Conservation (phyloP, 2,888 invertebrate genomes). For the Tenthredo distinguenda region DNA sequence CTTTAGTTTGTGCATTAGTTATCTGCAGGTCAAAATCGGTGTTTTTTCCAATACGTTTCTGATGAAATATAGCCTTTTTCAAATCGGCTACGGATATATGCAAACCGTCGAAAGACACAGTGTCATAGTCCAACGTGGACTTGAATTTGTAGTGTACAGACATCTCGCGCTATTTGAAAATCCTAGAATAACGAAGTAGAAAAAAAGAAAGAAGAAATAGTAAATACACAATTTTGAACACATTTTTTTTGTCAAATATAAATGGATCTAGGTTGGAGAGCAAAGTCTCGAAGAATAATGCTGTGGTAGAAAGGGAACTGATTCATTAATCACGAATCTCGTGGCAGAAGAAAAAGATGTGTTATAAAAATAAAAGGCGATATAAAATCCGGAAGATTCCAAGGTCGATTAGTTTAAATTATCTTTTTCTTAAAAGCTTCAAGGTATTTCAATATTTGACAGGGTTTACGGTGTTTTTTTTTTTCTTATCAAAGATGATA, state of each 20-base stretch:
- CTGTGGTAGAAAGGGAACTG: background rate
- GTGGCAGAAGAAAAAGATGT: background rate
- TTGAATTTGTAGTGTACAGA: conserved; percentile 99
- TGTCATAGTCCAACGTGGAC: conserved; percentile 96
- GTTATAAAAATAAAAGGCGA: background rate
- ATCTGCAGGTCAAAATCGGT: conserved; percentile 98
- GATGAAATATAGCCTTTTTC: conserved; percentile 96
- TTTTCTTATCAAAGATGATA: background rate
- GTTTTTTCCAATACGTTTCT: conserved; percentile 95
- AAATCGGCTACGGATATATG: conserved; percentile 97
- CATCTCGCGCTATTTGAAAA: conserved; percentile 79
- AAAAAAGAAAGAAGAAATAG: background rate
- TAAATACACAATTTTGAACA: background rate
- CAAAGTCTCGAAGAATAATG: background rate
- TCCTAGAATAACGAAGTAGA: conserved; percentile 17
- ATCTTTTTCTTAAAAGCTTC: background rate
- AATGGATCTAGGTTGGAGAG: background rate
- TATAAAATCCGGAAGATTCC: background rate
- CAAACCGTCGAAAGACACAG: conserved; percentile 97
- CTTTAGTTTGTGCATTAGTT: conserved; percentile 97
- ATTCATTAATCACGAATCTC: background rate
- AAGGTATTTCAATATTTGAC: background rate
- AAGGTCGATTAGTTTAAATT: background rate
- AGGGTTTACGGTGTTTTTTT: background rate
- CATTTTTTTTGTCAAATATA: background rate